These are phyloP conservation scores for Pygoscelis antarcticus DNA, from an alignment of 2,113 vertebrate species.

Conservation along the genomic window DNA sequence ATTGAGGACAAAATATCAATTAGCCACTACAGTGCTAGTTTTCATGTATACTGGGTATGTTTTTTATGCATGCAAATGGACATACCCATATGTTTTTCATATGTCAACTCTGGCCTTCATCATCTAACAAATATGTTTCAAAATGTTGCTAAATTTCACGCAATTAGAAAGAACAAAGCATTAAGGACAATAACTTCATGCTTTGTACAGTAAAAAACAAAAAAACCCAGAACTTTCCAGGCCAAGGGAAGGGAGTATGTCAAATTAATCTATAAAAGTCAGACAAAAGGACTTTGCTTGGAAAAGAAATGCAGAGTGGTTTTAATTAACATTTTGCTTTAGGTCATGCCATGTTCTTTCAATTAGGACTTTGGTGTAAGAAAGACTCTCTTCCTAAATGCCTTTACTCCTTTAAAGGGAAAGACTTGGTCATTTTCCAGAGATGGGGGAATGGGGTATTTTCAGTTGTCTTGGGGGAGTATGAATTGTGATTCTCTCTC, in stretches of 20 bases:
- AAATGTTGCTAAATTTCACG: conserved; percentile 38
- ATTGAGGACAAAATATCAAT: neutral
- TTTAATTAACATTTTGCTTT: conserved; percentile 69
- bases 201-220: conserved; percentile 33
- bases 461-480: neutral
- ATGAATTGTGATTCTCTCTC: neutral
- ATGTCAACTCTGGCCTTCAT: neutral
- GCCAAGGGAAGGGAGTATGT: conserved; percentile 24
- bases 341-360: conserved; percentile 66
- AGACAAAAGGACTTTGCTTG: conserved; percentile 19
- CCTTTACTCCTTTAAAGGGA: conserved; percentile 15
- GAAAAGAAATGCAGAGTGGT: conserved; percentile 30
- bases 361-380: conserved; percentile 43
- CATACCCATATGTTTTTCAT: neutral
- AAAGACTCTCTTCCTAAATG: conserved; percentile 2
- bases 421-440: neutral
- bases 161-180: conserved; percentile 41
- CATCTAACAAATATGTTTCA: conserved; percentile 14
- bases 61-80: neutral
- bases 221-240: conserved; percentile 19
- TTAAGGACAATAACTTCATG: conserved; percentile 26
- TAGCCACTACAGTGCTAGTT: neutral
- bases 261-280: conserved; percentile 26
- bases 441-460: neutral
- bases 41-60: neutral